These are phyloP conservation scores for Clupea harengus DNA, from an alignment of 2,113 vertebrate species.

Conservation along the genomic window DNA sequence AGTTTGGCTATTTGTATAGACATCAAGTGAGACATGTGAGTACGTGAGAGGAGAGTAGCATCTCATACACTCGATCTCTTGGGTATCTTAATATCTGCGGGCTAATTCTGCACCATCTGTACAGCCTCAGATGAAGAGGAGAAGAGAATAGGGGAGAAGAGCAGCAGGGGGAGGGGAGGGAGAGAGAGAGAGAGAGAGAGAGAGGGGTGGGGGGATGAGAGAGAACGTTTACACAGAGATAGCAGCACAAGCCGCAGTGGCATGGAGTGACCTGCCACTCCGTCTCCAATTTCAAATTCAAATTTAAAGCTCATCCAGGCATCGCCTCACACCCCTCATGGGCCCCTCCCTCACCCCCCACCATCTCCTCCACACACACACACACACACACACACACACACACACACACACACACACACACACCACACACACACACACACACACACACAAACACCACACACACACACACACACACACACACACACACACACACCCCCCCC, in stretches of 20 bases:
- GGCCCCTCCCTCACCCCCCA: constrained; percentile 50
- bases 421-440: not conserved
- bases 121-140: constrained; percentile 40
- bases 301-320: constrained; percentile 57
- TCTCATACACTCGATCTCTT: constrained; percentile 51
- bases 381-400: not conserved
- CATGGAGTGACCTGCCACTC: constrained; percentile 58
- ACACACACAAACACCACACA: constrained; percentile 49
- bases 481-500: not conserved
- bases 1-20: not conserved
- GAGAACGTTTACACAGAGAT: constrained; percentile 42
- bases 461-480: constrained; percentile 20
- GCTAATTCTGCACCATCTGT: constrained; percentile 70
- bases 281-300: constrained; percentile 63
- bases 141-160: not conserved
- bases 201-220: constrained; percentile 28
- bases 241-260: constrained; percentile 55
- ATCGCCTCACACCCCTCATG: constrained; percentile 41
- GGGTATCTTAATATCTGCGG: constrained; percentile 69
- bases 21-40: not conserved
- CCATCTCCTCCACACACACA: constrained; percentile 49
- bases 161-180: too few species aligned
- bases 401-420: constrained; percentile 15
- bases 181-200: constrained; percentile 13
- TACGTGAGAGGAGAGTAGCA: not conserved